Base-by-base conservation (phyloP, 53 echinoderm and acorn worm species). In the Holothuria scabra region DNA sequence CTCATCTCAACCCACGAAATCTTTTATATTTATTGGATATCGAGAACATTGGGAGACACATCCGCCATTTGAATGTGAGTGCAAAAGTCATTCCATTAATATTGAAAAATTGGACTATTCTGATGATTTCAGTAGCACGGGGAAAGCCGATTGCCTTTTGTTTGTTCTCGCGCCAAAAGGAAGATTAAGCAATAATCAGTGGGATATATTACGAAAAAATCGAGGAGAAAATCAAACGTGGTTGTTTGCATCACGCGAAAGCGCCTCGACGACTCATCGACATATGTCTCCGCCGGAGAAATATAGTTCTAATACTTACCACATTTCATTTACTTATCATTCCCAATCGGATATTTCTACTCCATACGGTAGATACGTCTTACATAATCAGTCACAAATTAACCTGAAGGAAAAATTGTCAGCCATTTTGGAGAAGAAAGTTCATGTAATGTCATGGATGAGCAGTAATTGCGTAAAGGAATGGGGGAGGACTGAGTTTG, bases 231-330 rank as follows among this genome's bases (percentile, higher is more conserved):
- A 63, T 41, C 82, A 81, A 41, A 34, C 11, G n/a, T 81, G 82
- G 82, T 22, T 81, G 24, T 63, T 81, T 35, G 82, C 82, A 16
- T 38, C 82, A 11, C 82, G 82, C 22, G 82, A 81, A 34, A 81
- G 82, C 23, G 62, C 82, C 25, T 57, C 31, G 25, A 81, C 82
- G 24, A 46, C 82, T 20, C 24, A 64, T 4, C 16, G 12, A 3
- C 62, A 25, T 12, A 7, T 81, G 46, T 25, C 65, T 38, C 62
- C 64, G 16, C 63, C 62, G 7, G 26, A 81, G 46, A 25, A 64
- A 22, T 81, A 35, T 38, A 61, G 82, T 7, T 18, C 24, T 64
- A 64, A 28, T 25, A 78, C 78, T 78, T 78, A 78, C 14, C 56
- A 78, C 33, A 23, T 37, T n/a, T 81, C 82, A 1, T 81, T 81